These are phyloP conservation scores for Bos javanicus DNA, from an alignment of 2,113 vertebrate genomes.

Conservation along the genomic window DNA sequence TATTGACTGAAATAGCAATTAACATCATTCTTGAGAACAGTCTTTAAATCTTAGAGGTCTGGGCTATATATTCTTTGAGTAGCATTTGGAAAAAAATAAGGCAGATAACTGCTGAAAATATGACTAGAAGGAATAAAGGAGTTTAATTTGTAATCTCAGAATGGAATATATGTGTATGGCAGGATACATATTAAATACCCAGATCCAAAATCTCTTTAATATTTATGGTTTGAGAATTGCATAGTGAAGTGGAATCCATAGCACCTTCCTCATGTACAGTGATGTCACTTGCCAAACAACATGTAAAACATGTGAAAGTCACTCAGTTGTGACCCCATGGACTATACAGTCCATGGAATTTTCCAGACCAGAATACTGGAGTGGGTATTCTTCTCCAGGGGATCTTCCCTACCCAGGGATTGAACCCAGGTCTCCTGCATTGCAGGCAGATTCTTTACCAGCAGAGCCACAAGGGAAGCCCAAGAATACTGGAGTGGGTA, in stretches of 20 bases:
- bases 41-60: background rate
- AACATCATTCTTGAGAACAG: background rate
- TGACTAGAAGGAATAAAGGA: background rate
- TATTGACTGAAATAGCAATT: background rate
- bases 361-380: background rate
- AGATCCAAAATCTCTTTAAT: background rate
- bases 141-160: background rate
- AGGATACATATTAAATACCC: background rate
- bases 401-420: background rate
- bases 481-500: background rate
- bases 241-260: background rate
- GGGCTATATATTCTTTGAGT: background rate
- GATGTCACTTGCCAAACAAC: background rate
- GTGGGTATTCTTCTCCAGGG: background rate
- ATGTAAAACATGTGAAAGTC: background rate
- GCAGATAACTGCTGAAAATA: background rate
- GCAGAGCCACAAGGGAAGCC: background rate
- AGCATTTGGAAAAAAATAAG: background rate
- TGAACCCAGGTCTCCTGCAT: background rate
- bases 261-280: background rate
- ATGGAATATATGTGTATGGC: background rate
- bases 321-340: background rate
- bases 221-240: background rate
- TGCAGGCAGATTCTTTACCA: background rate
- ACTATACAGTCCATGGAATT: background rate